These are phyloP conservation scores for Tiliacea aurago DNA, from an alignment of 2,888 invertebrate genomes.

Conservation along the genomic window DNA sequence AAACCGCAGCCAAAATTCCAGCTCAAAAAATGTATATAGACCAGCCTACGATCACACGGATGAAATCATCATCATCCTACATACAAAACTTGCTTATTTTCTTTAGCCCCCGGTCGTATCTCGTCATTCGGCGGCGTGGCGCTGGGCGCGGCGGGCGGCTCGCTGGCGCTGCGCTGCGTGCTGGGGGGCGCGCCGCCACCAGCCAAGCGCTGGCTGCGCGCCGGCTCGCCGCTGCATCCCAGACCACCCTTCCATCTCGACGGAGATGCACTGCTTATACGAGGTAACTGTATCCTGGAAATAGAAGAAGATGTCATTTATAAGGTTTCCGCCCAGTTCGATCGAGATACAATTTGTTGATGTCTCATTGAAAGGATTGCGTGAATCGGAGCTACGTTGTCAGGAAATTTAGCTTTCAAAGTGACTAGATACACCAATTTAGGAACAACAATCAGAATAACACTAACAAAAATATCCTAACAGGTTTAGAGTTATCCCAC, in stretches of 20 bases:
- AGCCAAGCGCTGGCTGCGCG: constrained; percentile 93
- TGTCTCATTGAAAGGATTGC: no score
- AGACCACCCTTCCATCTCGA: constrained; percentile 92
- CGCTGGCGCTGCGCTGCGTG: constrained; percentile 93
- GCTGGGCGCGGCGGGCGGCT: constrained; percentile 92
- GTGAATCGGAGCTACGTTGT: no score
- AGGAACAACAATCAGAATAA: not conserved
- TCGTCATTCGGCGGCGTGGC: constrained; percentile 95
- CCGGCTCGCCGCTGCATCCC: constrained; percentile 92
- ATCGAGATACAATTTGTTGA: no score
- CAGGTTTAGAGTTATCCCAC: constrained; percentile 93
- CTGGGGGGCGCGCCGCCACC: constrained; percentile 95
- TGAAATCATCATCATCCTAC: not conserved
- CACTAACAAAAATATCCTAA: not conserved
- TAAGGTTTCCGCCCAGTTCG: no score
- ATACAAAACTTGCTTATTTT: not conserved
- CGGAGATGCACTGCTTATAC: constrained; percentile 92
- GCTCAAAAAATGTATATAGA: not conserved
- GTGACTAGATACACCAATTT: not conserved
- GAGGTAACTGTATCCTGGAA: constrained; percentile 83
- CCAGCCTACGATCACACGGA: not conserved
- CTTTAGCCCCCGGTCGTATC: constrained; percentile 94
- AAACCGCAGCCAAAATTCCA: no score
- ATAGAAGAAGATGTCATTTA: no score
- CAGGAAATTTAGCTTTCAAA: not conserved